These are phyloP conservation scores for Lagenorhynchus albirostris DNA, from an alignment of 2,113 vertebrate species.

Conservation along the genomic window DNA sequence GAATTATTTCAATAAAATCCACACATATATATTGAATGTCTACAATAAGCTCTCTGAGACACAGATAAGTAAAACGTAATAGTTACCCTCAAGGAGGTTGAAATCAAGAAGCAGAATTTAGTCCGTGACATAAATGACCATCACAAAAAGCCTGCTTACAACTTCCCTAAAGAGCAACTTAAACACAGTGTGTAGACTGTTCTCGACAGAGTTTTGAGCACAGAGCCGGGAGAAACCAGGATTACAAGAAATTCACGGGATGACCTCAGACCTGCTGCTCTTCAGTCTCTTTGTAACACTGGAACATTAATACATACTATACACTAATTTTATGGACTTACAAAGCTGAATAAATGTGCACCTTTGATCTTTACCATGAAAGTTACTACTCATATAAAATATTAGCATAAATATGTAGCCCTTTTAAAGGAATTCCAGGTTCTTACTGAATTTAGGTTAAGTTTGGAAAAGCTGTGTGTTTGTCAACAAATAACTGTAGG, in stretches of 20 bases:
- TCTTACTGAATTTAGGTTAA: background rate
- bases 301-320: background rate
- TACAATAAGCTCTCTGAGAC: background rate
- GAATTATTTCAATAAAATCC: background rate
- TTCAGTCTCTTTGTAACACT: background rate
- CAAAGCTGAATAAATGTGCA: slow-evolving; percentile 30
- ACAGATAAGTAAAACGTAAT: background rate
- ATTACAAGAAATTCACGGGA: background rate
- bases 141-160: background rate
- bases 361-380: background rate
- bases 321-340: slow-evolving; percentile 6
- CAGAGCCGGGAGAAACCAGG: background rate
- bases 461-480: slow-evolving; percentile 26
- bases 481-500: background rate
- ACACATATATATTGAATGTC: background rate
- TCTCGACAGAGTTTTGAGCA: background rate
- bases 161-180: background rate
- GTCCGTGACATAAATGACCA: background rate
- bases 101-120: slow-evolving; percentile 11
- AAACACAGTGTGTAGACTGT: background rate
- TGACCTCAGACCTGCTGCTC: background rate
- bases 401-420: background rate
- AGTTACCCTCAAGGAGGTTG: background rate
- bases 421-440: background rate
- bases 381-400: slow-evolving; percentile 6